Conservation (phyloP, 2,888 invertebrate species). For the Syrista parreyssii region DNA sequence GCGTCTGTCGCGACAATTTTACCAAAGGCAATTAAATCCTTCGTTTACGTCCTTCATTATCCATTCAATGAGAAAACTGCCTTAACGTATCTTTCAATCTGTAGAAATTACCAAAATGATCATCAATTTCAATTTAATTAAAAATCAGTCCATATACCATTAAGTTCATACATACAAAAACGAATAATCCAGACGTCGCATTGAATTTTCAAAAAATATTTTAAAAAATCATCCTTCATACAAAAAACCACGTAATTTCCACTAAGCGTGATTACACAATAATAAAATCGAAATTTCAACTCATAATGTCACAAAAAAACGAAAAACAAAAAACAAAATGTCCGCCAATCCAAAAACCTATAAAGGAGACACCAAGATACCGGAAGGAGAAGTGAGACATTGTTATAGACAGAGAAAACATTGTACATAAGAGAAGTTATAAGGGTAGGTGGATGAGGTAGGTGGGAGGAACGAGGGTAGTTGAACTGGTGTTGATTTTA, state of each 20-base stretch:
- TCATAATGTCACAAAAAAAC: background rate
- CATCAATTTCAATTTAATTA: background rate
- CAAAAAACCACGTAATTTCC: background rate
- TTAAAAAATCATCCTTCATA: background rate
- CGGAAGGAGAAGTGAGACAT: constrained; percentile 28
- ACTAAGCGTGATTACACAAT: background rate
- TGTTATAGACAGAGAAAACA: background rate
- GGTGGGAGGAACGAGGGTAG: background rate
- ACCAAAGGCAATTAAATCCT: background rate
- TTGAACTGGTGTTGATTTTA: constrained; percentile 54
- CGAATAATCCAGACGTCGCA: background rate
- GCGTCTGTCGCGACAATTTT: background rate
- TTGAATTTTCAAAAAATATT: background rate
- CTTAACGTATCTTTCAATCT: background rate
- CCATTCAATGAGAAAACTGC: background rate
- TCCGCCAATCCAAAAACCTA: background rate
- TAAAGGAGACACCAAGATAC: background rate
- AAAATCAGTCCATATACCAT: background rate
- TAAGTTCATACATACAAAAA: background rate
- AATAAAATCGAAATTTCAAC: background rate
- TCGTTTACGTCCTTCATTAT: background rate
- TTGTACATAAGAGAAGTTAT: constrained; percentile 14
- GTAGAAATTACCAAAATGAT: background rate
- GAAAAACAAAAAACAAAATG: too few species aligned
- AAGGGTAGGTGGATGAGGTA: constrained; percentile 16